A percentile compares a stretch with the other conserved stretches of the same genome.
phyloP scores from a whole-genome alignment of 2,888 invertebrate species.

The Trichogramma dendrolimi region DNA sequence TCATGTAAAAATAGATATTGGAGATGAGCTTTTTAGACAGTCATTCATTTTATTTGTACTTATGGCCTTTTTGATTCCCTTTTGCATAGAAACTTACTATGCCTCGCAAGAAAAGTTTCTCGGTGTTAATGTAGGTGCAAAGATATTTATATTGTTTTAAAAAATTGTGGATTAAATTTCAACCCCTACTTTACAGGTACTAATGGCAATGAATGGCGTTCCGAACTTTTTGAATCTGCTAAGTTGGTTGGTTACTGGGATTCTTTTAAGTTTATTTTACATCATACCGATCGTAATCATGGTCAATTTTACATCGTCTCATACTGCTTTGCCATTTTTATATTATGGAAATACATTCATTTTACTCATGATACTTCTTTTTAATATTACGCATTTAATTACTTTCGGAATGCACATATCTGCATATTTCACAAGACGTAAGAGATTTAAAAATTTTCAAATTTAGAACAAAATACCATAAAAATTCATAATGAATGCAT shows the following conservation, averaged over 20 bases:
- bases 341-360: slow-evolving; percentile 21
- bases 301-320: slow-evolving; percentile 25
- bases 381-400: slow-evolving; percentile 13
- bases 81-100: slow-evolving; percentile 38
- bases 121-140: slow-evolving; percentile 40
- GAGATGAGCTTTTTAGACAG: slow-evolving; percentile 28
- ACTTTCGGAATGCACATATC: slow-evolving; percentile 24
- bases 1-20: slow-evolving; percentile 27
- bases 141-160: neutral
- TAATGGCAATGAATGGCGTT: slow-evolving; percentile 46
- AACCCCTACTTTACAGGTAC: slow-evolving; percentile 32
- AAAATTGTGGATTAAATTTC: neutral
- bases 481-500: neutral
- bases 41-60: slow-evolving; percentile 33
- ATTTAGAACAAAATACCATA: neutral
- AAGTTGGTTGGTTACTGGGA: slow-evolving; percentile 41
- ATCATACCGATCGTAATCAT: slow-evolving; percentile 35
- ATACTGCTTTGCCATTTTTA: slow-evolving; percentile 11
- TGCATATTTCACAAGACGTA: slow-evolving; percentile 23
- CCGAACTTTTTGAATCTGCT: slow-evolving; percentile 38
- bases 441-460: neutral
- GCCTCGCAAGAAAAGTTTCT: slow-evolving; percentile 41
- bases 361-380: slow-evolving; percentile 13
- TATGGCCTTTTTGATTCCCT: slow-evolving; percentile 37
- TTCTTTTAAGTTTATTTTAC: slow-evolving; percentile 35